Evolutionary conservation across 2,113 vertebrate species (phyloP).

Genomic region (Rafetus swinhoei): DNA sequence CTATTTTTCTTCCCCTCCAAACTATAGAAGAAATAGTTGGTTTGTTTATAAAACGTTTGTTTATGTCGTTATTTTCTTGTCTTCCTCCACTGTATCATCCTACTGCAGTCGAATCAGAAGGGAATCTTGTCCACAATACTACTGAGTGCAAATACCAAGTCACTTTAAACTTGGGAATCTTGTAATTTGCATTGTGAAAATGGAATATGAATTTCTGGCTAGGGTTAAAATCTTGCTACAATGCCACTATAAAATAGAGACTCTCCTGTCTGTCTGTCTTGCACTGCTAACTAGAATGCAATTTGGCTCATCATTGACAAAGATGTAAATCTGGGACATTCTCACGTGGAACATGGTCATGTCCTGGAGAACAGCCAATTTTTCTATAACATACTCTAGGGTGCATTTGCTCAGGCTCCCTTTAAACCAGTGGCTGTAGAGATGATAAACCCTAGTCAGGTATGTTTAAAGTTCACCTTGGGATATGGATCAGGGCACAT

Average conservation of each 20-base stretch:
- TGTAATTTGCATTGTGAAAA: constrained; percentile 50
- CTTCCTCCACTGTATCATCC: constrained; percentile 22
- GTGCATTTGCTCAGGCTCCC: constrained; percentile 2
- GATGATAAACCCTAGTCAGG: neutral
- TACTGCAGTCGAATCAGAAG: constrained; percentile 55
- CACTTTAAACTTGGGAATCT: constrained; percentile 45
- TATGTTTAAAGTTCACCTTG: neutral
- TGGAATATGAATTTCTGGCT: constrained; percentile 55
- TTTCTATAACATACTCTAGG: neutral
- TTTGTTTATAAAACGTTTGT: neutral
- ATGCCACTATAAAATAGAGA: constrained; percentile 8
- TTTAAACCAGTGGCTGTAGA: constrained; percentile 16
- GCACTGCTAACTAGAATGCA: constrained; percentile 47
- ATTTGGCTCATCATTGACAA: constrained; percentile 37
- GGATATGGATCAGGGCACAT: neutral
- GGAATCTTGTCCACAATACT: constrained; percentile 19
- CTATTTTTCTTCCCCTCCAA: neutral
- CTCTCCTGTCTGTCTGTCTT: constrained; percentile 40
- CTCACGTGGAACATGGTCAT: constrained; percentile 24
- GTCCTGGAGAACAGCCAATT: constrained; percentile 37
- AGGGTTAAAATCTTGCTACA: constrained; percentile 35
- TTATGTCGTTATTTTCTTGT: constrained; percentile 25
- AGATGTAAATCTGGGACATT: constrained; percentile 15
- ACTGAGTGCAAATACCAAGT: constrained; percentile 50
- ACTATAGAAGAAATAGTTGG: neutral